Conservation (phyloP, 1,140 invertebrate species). For the Drosophila gunungcola region DNA sequence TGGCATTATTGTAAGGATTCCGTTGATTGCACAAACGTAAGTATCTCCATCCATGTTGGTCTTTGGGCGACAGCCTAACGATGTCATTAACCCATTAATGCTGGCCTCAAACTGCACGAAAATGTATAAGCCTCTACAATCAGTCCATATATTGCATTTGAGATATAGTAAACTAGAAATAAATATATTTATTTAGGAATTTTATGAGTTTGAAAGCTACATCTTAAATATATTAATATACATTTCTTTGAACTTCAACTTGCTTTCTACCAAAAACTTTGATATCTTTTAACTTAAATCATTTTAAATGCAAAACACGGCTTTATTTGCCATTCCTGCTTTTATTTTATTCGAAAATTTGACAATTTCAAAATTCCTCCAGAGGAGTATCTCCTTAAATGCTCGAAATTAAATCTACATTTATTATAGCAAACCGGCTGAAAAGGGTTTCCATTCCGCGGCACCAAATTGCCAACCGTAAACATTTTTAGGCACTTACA, state of each 20-base stretch:
- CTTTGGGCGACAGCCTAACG: slow-evolving; percentile 31
- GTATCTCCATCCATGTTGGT: slow-evolving; percentile 37
- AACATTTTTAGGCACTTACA: slow-evolving; percentile 37
- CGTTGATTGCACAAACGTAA: slow-evolving; percentile 74
- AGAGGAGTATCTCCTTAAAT: slow-evolving; percentile 28
- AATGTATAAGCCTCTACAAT: not conserved
- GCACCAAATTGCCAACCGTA: slow-evolving; percentile 33
- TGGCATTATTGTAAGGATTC: slow-evolving; percentile 77
- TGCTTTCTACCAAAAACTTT: not conserved
- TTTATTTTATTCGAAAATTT: slow-evolving; percentile 12
- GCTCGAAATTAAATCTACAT: slow-evolving; percentile 34
- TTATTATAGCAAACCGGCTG: slow-evolving; percentile 18
- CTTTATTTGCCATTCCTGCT: not conserved
- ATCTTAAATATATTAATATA: not conserved
- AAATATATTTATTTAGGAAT: too few species aligned
- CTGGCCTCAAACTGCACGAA: slow-evolving; percentile 4
- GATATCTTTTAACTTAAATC: not conserved
- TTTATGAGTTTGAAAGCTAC: too few species aligned
- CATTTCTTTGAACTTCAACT: too few species aligned
- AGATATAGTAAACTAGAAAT: too few species aligned
- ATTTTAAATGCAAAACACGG: not conserved
- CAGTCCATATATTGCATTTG: not conserved
- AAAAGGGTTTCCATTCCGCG: slow-evolving; percentile 3
- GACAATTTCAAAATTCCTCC: slow-evolving; percentile 23
- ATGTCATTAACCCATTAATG: slow-evolving; percentile 58